Percentiles rank a stretch among this genome's conserved stretches.
Conservation (phyloP, 2,113 vertebrate genomes). For the Lipophrys pholis region DNA sequence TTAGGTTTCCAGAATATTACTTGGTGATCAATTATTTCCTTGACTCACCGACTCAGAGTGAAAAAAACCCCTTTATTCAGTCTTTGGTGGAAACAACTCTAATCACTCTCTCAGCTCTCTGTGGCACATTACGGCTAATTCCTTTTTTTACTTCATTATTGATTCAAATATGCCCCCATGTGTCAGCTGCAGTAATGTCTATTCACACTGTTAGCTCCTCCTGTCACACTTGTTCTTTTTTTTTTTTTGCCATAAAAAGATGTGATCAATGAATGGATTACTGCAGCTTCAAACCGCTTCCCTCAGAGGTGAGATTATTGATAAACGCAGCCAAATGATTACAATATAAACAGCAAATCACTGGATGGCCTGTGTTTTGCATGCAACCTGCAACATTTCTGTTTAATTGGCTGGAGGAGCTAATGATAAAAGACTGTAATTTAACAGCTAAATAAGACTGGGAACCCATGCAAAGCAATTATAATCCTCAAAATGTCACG, state of each 20-base stretch:
- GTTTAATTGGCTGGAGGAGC: slow-evolving; percentile 48
- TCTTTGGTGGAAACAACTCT: slow-evolving; percentile 6
- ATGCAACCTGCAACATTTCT: slow-evolving; percentile 38
- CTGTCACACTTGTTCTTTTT: slow-evolving; percentile 32
- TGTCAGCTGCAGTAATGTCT: slow-evolving; percentile 11
- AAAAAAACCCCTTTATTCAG: neutral
- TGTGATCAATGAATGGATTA: neutral
- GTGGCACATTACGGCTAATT: slow-evolving; percentile 17
- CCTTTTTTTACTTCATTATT: slow-evolving; percentile 14
- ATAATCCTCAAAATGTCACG: slow-evolving; percentile 57
- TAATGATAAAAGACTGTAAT: slow-evolving; percentile 48
- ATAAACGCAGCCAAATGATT: slow-evolving; percentile 18
- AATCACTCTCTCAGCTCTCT: neutral
- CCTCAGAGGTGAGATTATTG: slow-evolving; percentile 27
- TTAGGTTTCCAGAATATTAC: neutral
- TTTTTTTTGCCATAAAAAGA: slow-evolving; percentile 9
- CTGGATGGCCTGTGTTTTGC: slow-evolving; percentile 24
- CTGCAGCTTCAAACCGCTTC: neutral
- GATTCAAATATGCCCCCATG: slow-evolving; percentile 15
- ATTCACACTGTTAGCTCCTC: slow-evolving; percentile 12
- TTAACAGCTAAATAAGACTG: slow-evolving; percentile 48
- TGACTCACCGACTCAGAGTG: neutral
- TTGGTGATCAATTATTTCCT: slow-evolving; percentile 8
- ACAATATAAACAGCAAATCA: slow-evolving; percentile 31
- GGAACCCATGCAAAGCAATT: slow-evolving; percentile 40